Conservation (phyloP, 2,113 vertebrate species). For the Zosterops borbonicus region DNA sequence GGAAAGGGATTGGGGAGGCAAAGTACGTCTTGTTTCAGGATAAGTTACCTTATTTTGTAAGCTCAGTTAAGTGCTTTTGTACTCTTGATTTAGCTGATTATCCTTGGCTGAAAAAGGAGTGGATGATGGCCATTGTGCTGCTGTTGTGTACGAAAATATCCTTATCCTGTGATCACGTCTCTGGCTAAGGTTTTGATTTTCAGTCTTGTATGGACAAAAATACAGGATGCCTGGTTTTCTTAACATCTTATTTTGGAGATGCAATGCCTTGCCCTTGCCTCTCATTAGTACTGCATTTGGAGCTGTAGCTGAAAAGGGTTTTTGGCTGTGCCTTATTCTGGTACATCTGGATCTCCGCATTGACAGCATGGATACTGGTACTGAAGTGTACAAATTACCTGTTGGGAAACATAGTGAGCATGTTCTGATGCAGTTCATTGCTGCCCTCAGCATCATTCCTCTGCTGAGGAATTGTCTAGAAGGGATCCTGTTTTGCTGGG, state of each 20-base stretch:
- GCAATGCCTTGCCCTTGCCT: neutral
- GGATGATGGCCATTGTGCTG: neutral
- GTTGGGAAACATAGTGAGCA: neutral
- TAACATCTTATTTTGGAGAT: neutral
- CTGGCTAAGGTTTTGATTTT: neutral
- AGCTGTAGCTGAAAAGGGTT: neutral
- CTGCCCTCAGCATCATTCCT: neutral
- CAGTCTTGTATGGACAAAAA: neutral
- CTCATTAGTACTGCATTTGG: rapidly evolving
- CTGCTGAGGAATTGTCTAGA: neutral
- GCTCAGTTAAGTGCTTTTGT: neutral
- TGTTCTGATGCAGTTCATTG: neutral
- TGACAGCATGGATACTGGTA: neutral
- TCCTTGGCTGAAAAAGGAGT: slow-evolving; percentile 22
- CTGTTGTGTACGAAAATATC: slow-evolving; percentile 23
- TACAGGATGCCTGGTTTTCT: neutral
- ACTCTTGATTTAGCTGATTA: neutral
- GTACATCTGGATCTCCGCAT: neutral
- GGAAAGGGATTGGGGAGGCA: neutral
- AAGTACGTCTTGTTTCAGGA: neutral
- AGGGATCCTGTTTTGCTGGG: neutral
- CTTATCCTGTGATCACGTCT: neutral
- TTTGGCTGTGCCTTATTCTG: neutral
- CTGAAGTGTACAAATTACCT: neutral
- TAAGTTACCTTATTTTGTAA: slow-evolving; percentile 20